Conservation (phyloP, 2,113 vertebrate species). For the Gnathonemus echidnorhynchus region DNA sequence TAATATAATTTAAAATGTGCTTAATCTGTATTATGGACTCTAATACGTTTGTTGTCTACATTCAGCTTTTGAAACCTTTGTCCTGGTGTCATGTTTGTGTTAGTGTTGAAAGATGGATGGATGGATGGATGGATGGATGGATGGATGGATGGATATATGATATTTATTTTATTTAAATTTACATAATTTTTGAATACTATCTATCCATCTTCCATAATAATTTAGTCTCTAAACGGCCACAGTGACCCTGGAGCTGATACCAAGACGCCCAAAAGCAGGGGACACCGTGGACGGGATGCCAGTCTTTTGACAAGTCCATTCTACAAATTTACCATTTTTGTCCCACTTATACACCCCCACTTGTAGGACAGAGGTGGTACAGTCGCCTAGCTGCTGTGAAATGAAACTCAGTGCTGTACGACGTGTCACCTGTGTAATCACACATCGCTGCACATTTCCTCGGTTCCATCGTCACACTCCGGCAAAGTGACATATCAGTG, state of each 20-base stretch:
- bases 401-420: neutral
- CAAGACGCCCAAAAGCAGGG: neutral
- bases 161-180: neutral
- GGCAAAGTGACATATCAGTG: neutral
- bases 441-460: neutral
- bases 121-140: neutral
- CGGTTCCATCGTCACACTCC: neutral
- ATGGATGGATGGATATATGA: neutral
- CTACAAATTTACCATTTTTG: neutral
- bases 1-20: neutral
- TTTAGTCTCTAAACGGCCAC: neutral
- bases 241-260: neutral
- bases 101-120: neutral
- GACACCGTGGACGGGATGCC: neutral
- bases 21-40: neutral
- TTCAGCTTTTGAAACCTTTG: neutral
- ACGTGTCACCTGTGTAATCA: neutral
- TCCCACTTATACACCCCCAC: neutral
- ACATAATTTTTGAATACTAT: neutral
- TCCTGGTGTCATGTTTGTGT: neutral
- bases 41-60: neutral
- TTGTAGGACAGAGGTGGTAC: neutral
- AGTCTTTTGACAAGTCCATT: neutral
- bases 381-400: neutral
- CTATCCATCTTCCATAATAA: neutral